Evolutionary conservation across 2,113 vertebrate species (phyloP), one percentile per base, ranked within the genome.

Genomic region (Psephotus haematonotus): DNA sequence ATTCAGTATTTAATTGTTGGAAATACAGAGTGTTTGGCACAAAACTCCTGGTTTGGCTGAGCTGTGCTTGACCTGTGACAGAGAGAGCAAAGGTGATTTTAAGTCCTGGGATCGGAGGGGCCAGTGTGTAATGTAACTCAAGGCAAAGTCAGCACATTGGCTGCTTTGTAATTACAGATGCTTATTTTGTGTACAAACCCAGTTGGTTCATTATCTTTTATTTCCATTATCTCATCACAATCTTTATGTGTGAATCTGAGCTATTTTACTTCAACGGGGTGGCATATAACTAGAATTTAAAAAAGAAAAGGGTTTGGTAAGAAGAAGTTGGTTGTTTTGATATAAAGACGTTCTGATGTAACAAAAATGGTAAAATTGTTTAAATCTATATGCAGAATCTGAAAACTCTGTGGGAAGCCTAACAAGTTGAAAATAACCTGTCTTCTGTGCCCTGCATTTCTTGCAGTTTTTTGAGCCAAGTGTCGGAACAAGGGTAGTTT

Each of bases 11-110:
- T 89, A 65, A 57, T 95, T 91, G 83, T 57, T 89, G 78, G 49
- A 86, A 92, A 88, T 77, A 74, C 44, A 88, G 62, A 93, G 81
- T 57, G 39, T 92, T 93, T 95, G 86, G 96, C 93, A 93, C 77
- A 62, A 14, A 84, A 87, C 24, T 90, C 77, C 71, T 69, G 44
- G 69, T 82, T 90, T 96, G 93, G 69, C 88, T 90, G 92, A 95
- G 93, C 62, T 91, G 11, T 64, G 4, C 77, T 91, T 96, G 96
- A 69, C 88, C 74, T 41, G 41, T 82, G 89, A 92, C 72, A 78
- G 72, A 79, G 81, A 69, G 93, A 90, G 70, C 92, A 95, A 82
- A 95, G 92, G 91, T 91, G 88, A 85, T 92, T 83, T 60, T 46
- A 60, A 89, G 74, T 87, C 77, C 93, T 93, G 89, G 86, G 74